Evolutionary conservation across 2,797 vertebrate species (phyloP), one percentile per base, ranked within the genome.

Genomic region (Basileuterus tristriatus): DNA sequence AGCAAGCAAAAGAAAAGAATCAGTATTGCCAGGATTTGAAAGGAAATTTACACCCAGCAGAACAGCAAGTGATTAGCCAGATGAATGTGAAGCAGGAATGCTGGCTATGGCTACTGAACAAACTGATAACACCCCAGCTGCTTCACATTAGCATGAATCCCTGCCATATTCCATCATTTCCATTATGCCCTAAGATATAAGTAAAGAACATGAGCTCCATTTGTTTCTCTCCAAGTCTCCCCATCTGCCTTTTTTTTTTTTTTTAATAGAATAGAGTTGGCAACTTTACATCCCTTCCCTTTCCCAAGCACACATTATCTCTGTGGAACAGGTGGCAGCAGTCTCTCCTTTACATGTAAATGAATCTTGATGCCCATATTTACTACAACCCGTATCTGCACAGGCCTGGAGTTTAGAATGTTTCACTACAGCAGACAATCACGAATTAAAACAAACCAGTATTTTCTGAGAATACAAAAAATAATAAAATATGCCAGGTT

Each of bases 61-160:
- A 96, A 97, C 86, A 96, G 94, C 87, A 91, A 97, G 92, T 76
- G 96, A 98, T 96, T 92, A 97, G 89, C 70, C 92, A 96, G 94
- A 97, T 94, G 96, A 97, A 96, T 96, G 94, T 96, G 88, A 94
- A 95, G 93, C 94, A 95, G 88, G 94, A 96, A 94, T 72, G 92
- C 89, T 89, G 95, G 93, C 88, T 95, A 91, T 90, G 92, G 94
- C 94, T 95, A 94, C 72, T 87, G 94, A 96, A 96, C 97, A 97
- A 97, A 93, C 96, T 92, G 97, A 95, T 96, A 98, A 97, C 97
- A 63, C 82, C 93, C 96, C 97, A 97, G 97, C 97, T 97, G 96
- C 97, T 96, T 91, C 96, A 96, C 86, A 96, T 97, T 95, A 97
- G 95, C 94, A 96, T 62, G 93, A 97, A 95, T 91, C 96, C 86